Evolutionary conservation across 2,797 vertebrate species (phyloP).

Genomic region (Arctocebus calabarensis): DNA sequence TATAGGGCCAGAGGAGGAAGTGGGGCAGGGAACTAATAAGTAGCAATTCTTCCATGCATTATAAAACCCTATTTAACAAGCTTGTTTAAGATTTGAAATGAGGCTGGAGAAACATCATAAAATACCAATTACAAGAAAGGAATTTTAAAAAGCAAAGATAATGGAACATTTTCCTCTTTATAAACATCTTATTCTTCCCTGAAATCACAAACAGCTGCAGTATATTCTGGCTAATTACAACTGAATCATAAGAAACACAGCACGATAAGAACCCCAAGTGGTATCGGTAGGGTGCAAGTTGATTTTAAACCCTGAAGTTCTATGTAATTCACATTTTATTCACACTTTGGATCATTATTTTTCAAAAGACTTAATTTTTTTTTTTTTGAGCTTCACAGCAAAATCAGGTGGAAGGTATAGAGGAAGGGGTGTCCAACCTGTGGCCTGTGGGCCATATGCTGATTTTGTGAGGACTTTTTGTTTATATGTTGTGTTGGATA

Average conservation of each 20-base stretch:
- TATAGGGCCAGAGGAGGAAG: neutral
- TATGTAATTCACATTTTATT: slow-evolving; percentile 62
- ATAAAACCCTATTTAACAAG: slow-evolving; percentile 11
- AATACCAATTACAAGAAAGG: slow-evolving; percentile 69
- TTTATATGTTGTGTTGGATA: too few species aligned
- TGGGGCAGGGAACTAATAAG: neutral
- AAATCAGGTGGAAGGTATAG: neutral
- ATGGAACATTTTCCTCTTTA: slow-evolving; percentile 69
- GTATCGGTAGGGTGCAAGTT: slow-evolving; percentile 70
- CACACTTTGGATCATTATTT: slow-evolving; percentile 68
- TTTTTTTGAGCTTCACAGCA: slow-evolving; percentile 3
- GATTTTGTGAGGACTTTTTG: too few species aligned
- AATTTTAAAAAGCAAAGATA: slow-evolving; percentile 64
- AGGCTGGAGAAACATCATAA: slow-evolving; percentile 58
- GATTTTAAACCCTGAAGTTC: slow-evolving; percentile 77
- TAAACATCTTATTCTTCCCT: slow-evolving; percentile 71
- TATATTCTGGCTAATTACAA: slow-evolving; percentile 79
- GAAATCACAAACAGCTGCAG: slow-evolving; percentile 77
- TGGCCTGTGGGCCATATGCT: too few species aligned
- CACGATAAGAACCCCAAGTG: slow-evolving; percentile 59
- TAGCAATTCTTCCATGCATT: slow-evolving; percentile 4
- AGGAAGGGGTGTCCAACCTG: neutral
- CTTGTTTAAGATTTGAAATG: slow-evolving; percentile 68
- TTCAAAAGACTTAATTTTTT: slow-evolving; percentile 1
- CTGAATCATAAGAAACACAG: slow-evolving; percentile 78